Conservation (phyloP, 1,140 invertebrate species). For the Danaus plexippus region DNA sequence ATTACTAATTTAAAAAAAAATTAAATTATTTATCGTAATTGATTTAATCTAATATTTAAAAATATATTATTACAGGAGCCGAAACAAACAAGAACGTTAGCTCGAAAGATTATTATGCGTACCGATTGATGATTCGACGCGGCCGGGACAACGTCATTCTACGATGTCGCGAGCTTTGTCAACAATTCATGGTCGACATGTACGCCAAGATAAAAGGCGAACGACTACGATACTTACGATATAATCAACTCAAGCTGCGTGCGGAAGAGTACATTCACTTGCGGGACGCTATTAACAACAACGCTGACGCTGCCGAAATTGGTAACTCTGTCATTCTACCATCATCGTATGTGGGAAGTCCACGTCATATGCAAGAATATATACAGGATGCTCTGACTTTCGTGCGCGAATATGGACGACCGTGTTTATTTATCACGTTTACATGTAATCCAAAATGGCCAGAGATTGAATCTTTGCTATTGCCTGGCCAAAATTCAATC, state of each 20-base stretch:
- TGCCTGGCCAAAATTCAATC: slow-evolving; percentile 10
- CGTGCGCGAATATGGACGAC: slow-evolving; percentile 15
- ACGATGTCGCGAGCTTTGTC: slow-evolving; percentile 21
- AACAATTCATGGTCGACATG: too few species aligned
- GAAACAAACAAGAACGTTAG: slow-evolving; percentile 26
- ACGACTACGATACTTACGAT: slow-evolving; percentile 17
- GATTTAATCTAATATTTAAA: too few species aligned
- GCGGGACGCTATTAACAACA: slow-evolving; percentile 11
- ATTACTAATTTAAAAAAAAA: slow-evolving; percentile 17
- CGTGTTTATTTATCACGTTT: slow-evolving; percentile 17
- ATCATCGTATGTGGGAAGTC: slow-evolving; percentile 17
- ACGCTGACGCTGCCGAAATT: slow-evolving; percentile 11
- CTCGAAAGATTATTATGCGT: slow-evolving; percentile 24
- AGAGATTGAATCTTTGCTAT: slow-evolving; percentile 10
- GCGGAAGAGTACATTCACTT: slow-evolving; percentile 19
- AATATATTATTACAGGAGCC: slow-evolving; percentile 24
- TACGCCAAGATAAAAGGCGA: slow-evolving; percentile 21
- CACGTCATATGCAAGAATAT: slow-evolving; percentile 20
- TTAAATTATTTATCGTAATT: too few species aligned
- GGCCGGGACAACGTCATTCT: slow-evolving; percentile 16
- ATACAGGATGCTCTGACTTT: slow-evolving; percentile 13
- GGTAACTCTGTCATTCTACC: slow-evolving; percentile 15
- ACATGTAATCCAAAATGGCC: slow-evolving; percentile 15
- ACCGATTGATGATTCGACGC: slow-evolving; percentile 24
- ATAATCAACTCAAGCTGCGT: slow-evolving; percentile 14